Conservation (phyloP, 2,797 vertebrate species). For the Mormyrus hasselquistii region DNA sequence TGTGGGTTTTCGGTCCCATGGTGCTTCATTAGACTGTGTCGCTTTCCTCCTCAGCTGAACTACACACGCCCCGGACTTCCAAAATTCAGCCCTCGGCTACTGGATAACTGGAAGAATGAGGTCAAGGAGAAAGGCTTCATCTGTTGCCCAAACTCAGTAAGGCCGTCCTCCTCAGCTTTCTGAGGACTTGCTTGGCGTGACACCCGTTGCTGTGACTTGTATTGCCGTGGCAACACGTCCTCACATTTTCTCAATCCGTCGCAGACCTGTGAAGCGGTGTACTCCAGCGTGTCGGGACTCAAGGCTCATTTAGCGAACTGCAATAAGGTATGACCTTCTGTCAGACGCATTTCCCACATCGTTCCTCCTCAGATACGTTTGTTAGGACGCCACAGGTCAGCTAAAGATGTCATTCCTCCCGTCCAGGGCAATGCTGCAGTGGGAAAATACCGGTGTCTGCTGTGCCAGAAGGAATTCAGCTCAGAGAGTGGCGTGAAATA, state of each 20-base stretch:
- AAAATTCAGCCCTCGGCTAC: constrained; percentile 77
- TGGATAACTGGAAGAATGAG: constrained; percentile 89
- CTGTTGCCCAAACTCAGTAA: constrained; percentile 89
- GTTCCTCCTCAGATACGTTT: background rate
- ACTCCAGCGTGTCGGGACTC: constrained; percentile 93
- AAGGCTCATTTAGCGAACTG: constrained; percentile 96
- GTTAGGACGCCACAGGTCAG: background rate
- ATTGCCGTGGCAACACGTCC: background rate
- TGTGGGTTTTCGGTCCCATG: background rate
- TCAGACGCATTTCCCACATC: background rate
- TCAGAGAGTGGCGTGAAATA: constrained; percentile 97
- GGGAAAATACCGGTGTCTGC: constrained; percentile 88
- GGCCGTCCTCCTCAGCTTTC: constrained; percentile 20
- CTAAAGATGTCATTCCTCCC: constrained; percentile 30
- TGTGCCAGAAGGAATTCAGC: constrained; percentile 96
- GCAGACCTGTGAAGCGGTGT: constrained; percentile 93
- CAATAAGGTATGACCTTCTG: constrained; percentile 73
- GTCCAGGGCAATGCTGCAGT: constrained; percentile 79
- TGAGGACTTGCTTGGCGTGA: background rate
- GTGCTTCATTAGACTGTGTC: background rate
- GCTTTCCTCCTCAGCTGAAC: constrained; percentile 70
- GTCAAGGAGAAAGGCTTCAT: constrained; percentile 95
- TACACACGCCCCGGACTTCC: constrained; percentile 93
- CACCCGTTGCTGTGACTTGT: constrained; percentile 20
- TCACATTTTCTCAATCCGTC: constrained; percentile 19